phyloP scores from a whole-genome alignment of 2,797 vertebrate genomes.

The Ceryle rudis region DNA sequence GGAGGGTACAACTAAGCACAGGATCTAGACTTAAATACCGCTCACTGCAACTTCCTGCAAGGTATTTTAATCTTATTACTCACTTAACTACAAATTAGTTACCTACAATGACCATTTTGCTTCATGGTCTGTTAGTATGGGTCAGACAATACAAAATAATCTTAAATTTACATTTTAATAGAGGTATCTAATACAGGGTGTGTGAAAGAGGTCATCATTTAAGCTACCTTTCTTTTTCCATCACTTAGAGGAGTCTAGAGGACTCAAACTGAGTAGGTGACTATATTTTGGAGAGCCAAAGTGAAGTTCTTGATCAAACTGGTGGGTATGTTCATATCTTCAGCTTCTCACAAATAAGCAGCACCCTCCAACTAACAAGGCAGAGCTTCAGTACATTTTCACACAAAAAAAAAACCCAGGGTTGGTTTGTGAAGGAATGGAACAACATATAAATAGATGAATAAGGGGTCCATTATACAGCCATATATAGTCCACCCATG shows the following conservation, averaged over 20 bases:
- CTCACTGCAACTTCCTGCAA: background rate
- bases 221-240: background rate
- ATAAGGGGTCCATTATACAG: constrained; percentile 30
- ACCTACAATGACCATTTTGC: background rate
- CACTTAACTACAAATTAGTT: background rate
- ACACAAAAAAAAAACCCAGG: background rate
- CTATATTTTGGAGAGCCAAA: background rate
- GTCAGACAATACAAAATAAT: background rate
- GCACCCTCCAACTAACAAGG: background rate
- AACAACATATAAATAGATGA: background rate
- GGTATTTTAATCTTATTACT: background rate
- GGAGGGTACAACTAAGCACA: background rate
- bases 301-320: background rate
- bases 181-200: background rate
- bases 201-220: background rate
- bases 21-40: background rate
- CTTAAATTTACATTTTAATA: background rate
- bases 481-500: constrained; percentile 7
- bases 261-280: background rate
- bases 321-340: background rate
- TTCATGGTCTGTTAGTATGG: background rate
- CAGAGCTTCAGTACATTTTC: background rate
- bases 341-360: background rate
- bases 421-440: background rate
- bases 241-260: background rate